These are phyloP conservation scores for Nysson spinosus DNA, from an alignment of 2,888 invertebrate species.

Conservation along the genomic window DNA sequence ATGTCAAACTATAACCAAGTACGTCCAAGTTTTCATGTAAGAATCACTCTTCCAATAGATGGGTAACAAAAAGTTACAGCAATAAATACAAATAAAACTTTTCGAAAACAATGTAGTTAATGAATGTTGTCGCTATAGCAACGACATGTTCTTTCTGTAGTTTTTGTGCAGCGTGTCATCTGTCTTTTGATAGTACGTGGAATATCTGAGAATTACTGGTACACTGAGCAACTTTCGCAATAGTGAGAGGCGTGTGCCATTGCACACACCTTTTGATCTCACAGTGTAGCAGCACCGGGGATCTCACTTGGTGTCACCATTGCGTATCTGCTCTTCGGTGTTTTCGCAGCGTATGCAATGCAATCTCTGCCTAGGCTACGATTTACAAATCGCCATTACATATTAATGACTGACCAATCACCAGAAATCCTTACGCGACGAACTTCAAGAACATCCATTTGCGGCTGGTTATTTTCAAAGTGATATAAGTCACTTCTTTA, in stretches of 20 bases:
- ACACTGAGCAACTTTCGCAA: slow-evolving; percentile 55
- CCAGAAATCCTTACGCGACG: neutral
- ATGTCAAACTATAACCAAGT: too few species aligned
- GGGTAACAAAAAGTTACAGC: too few species aligned
- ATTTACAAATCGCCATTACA: neutral
- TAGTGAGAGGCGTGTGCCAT: slow-evolving; percentile 67
- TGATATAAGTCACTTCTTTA: too few species aligned
- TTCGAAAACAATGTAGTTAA: too few species aligned
- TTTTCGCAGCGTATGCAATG: slow-evolving; percentile 2
- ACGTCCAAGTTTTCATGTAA: too few species aligned
- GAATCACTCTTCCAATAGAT: too few species aligned
- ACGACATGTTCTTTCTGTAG: too few species aligned
- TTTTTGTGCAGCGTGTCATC: slow-evolving; percentile 29
- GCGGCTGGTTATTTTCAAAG: too few species aligned
- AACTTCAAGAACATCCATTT: neutral
- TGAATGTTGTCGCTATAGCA: neutral
- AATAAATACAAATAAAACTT: too few species aligned
- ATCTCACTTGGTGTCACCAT: slow-evolving; percentile 39
- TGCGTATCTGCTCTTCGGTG: slow-evolving; percentile 31
- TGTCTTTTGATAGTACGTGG: slow-evolving; percentile 43
- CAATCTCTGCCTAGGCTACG: neutral
- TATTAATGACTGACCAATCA: neutral
- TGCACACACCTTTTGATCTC: slow-evolving; percentile 60
- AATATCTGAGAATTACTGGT: slow-evolving; percentile 38
- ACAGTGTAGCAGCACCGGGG: slow-evolving; percentile 3